Evolutionary conservation across 2,113 vertebrate species (phyloP).

Genomic region (Tachuris rubrigastra): DNA sequence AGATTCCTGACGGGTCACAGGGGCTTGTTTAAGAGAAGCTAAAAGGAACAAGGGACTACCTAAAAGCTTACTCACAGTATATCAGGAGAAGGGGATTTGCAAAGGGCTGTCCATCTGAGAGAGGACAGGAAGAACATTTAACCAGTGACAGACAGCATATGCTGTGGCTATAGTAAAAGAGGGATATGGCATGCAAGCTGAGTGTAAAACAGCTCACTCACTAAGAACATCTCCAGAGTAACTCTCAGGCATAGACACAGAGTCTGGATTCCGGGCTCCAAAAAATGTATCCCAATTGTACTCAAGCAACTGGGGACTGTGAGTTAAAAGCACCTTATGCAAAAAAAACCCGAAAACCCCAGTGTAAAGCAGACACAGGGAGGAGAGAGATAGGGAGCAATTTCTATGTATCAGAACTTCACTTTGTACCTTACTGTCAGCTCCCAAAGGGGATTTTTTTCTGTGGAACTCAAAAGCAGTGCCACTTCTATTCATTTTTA

Average conservation of each 20-base stretch:
- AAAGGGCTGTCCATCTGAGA: background rate
- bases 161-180: background rate
- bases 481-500: background rate
- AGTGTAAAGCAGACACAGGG: background rate
- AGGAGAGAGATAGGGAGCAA: background rate
- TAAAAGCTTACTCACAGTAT: background rate
- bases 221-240: background rate
- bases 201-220: background rate
- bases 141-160: background rate
- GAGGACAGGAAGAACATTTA: background rate
- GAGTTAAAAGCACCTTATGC: background rate
- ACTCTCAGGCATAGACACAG: background rate
- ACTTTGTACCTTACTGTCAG: background rate
- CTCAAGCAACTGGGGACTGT: rapidly evolving
- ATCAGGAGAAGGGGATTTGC: background rate
- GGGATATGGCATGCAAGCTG: background rate
- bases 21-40: background rate
- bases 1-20: background rate
- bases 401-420: background rate
- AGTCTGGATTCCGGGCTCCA: background rate
- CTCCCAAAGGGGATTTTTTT: background rate
- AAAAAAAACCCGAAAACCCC: background rate
- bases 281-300: background rate
- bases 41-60: background rate
- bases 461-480: background rate